Conservation (phyloP, 2,113 vertebrate species). For the Myotis yumanensis region DNA sequence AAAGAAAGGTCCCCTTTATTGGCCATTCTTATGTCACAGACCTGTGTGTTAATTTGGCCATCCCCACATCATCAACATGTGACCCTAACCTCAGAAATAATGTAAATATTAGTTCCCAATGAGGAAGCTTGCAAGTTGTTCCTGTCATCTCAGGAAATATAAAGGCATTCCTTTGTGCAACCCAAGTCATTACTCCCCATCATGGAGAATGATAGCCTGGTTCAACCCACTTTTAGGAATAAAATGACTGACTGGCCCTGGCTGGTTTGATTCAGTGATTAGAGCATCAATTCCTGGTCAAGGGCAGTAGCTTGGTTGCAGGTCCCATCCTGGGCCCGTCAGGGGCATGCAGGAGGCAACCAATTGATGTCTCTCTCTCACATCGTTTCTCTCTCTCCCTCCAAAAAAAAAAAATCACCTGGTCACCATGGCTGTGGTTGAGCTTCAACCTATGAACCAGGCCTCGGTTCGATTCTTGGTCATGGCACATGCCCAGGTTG, state of each 20-base stretch:
- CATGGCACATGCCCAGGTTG: too few relatives aligned
- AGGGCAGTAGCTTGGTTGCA: too few relatives aligned
- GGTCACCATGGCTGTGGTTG: too few relatives aligned
- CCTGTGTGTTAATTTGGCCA: background rate
- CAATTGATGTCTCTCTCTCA: too few relatives aligned
- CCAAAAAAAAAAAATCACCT: too few relatives aligned
- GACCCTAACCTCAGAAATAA: background rate
- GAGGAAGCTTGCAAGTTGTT: background rate
- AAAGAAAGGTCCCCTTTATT: background rate
- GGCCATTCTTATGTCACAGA: background rate
- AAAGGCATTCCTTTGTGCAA: background rate
- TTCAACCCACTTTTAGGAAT: background rate
- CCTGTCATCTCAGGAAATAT: background rate
- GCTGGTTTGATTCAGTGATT: too few relatives aligned
- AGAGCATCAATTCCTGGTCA: too few relatives aligned
- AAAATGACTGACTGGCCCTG: background rate
- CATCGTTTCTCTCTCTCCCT: too few relatives aligned
- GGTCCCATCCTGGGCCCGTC: too few relatives aligned
- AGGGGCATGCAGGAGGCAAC: too few relatives aligned
- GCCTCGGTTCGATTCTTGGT: too few relatives aligned
- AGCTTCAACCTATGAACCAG: too few relatives aligned
- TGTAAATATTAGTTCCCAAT: background rate
- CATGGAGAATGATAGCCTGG: background rate
- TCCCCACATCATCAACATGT: background rate
- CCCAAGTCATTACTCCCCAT: background rate